Evolutionary conservation across 2,797 vertebrate species (phyloP).

Genomic region (Loris lydekkerianus): DNA sequence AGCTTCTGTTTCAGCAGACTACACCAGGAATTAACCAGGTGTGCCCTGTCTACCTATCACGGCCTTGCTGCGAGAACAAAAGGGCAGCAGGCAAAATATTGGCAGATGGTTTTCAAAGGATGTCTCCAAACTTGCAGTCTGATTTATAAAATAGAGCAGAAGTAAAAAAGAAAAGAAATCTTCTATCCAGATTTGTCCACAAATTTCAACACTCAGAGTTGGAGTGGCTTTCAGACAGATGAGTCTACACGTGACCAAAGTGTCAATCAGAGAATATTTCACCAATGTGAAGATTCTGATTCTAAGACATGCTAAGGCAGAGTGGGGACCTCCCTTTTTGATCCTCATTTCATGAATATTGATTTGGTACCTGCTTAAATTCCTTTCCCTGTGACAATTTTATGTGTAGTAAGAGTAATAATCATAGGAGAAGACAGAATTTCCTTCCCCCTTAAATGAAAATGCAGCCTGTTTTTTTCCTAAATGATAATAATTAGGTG

Average conservation of each 20-base stretch:
- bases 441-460: constrained; percentile 79
- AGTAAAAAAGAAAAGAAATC: background rate
- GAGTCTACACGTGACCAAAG: constrained; percentile 51
- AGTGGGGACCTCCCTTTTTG: constrained; percentile 39
- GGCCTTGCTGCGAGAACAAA: background rate
- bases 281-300: constrained; percentile 43
- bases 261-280: constrained; percentile 64
- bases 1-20: background rate
- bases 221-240: constrained; percentile 69
- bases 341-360: constrained; percentile 33
- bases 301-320: constrained; percentile 39
- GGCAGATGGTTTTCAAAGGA: background rate
- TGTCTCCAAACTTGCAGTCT: background rate
- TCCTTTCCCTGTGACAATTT: constrained; percentile 61
- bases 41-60: background rate
- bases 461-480: constrained; percentile 58
- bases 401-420: constrained; percentile 69
- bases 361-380: constrained; percentile 69
- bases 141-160: background rate
- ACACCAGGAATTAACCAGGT: background rate
- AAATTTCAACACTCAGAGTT: constrained; percentile 29
- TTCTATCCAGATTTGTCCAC: background rate
- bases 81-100: background rate
- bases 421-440: constrained; percentile 71
- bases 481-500: constrained; percentile 81